phyloP scores from a whole-genome alignment of 2,888 invertebrate species.

The Lasioglossum calceatum region DNA sequence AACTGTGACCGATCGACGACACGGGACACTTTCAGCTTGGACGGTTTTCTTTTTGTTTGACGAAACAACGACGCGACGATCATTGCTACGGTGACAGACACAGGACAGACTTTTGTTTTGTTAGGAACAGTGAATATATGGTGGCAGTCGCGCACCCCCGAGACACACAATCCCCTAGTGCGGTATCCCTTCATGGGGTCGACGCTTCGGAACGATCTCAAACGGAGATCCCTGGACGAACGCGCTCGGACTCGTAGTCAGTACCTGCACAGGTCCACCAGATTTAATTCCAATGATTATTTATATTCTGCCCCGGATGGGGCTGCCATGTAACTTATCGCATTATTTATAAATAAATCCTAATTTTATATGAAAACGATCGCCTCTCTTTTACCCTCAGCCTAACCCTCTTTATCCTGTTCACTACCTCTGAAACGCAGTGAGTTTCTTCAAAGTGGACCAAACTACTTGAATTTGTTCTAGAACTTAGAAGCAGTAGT shows the following conservation, averaged over 20 bases:
- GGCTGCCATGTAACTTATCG: conserved; percentile 73
- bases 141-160: conserved; percentile 58
- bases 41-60: background rate
- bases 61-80: background rate
- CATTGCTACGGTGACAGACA: conserved; percentile 26
- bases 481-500: background rate
- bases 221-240: conserved; percentile 20
- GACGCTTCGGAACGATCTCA: conserved; percentile 40
- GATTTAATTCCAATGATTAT: conserved; percentile 72
- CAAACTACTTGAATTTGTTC: background rate
- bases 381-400: background rate
- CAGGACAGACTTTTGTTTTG: conserved; percentile 19
- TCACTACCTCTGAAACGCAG: background rate
- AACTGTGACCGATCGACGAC: conserved; percentile 32
- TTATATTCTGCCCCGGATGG: conserved; percentile 68
- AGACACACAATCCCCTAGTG: conserved; percentile 33
- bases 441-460: background rate
- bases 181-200: conserved; percentile 57
- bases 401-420: background rate
- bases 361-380: conserved; percentile 71
- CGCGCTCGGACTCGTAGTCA: conserved; percentile 65
- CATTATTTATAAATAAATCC: conserved; percentile 77
- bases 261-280: conserved; percentile 68
- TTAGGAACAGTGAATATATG: conserved; percentile 48
- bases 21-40: background rate